Percentiles rank a stretch among this genome's conserved stretches.
These are phyloP conservation scores for Mya arenaria DNA, from an alignment of 1,140 invertebrate species.

Conservation along the genomic window DNA sequence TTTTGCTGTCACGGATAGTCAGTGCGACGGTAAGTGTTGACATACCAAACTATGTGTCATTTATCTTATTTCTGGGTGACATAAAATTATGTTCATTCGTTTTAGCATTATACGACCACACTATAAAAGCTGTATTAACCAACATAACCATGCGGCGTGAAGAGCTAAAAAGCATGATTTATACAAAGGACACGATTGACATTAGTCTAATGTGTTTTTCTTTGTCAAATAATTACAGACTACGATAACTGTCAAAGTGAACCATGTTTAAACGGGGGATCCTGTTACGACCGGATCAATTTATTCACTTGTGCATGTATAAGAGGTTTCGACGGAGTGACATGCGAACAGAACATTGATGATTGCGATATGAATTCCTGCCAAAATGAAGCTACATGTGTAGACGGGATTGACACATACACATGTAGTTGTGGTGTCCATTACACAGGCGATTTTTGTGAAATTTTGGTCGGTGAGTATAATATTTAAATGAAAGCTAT, in stretches of 20 bases:
- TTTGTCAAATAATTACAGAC: constrained; percentile 83
- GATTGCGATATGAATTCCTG: constrained; percentile 63
- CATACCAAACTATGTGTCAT: not conserved
- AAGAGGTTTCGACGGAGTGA: constrained; percentile 94
- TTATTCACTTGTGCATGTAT: constrained; percentile 81
- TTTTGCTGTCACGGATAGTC: not conserved
- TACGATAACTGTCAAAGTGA: constrained; percentile 92
- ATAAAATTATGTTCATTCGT: too few species aligned
- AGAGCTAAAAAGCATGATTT: not conserved
- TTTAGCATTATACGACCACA: too few species aligned
- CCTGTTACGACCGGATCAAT: constrained; percentile 90
- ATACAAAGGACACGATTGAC: not conserved
- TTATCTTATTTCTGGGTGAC: too few species aligned
- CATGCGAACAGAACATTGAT: constrained; percentile 87
- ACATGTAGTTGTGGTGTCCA: not conserved
- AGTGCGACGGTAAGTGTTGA: constrained; percentile 11
- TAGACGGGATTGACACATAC: constrained; percentile 2
- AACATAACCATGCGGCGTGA: not conserved
- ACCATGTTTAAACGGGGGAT: constrained; percentile 94
- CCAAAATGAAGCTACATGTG: constrained; percentile 57
- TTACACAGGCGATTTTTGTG: not conserved
- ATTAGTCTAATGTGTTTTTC: not conserved
- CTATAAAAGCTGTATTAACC: not conserved
- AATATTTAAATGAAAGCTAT: too few species aligned
- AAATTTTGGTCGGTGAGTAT: not conserved